phyloP scores from a whole-genome alignment of 2,797 vertebrate species.

The Psittacula derbiana region DNA sequence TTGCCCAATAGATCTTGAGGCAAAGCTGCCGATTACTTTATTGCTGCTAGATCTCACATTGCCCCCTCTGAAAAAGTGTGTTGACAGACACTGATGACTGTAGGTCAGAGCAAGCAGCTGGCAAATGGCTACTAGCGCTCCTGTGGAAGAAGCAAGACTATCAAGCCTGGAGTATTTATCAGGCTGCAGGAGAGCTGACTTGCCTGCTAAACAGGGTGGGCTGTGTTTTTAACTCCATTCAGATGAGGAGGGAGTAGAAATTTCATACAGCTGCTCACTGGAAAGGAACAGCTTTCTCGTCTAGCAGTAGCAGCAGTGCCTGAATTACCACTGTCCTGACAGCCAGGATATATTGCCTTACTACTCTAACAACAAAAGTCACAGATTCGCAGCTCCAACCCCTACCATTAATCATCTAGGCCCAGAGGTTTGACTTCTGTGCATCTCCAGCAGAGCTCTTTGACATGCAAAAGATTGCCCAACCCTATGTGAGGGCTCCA shows the following conservation, averaged over 20 bases:
- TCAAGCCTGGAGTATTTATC: conserved; percentile 47
- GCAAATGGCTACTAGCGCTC: conserved; percentile 7
- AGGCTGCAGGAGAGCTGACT: conserved; percentile 31
- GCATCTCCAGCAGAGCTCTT: not conserved
- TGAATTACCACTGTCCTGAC: not conserved
- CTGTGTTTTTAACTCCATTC: not conserved
- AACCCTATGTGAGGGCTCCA: not conserved
- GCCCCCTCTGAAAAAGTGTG: not conserved
- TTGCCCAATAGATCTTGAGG: not conserved
- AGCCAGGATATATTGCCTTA: conserved; percentile 43
- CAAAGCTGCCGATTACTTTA: not conserved
- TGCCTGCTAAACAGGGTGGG: conserved; percentile 47
- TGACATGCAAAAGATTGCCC: not conserved
- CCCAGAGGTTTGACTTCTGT: not conserved
- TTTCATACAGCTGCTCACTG: not conserved
- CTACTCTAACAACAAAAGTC: not conserved
- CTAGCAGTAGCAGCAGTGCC: not conserved
- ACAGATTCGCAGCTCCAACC: not conserved
- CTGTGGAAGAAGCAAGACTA: not conserved
- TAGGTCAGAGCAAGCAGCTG: conserved; percentile 53
- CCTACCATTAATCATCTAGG: not conserved
- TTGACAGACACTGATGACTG: not conserved
- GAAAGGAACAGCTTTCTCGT: conserved; percentile 43
- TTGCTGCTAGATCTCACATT: not conserved
- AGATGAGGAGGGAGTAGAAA: not conserved